phyloP scores from a whole-genome alignment of 2,113 vertebrate species.

The Hypomesus transpacificus region DNA sequence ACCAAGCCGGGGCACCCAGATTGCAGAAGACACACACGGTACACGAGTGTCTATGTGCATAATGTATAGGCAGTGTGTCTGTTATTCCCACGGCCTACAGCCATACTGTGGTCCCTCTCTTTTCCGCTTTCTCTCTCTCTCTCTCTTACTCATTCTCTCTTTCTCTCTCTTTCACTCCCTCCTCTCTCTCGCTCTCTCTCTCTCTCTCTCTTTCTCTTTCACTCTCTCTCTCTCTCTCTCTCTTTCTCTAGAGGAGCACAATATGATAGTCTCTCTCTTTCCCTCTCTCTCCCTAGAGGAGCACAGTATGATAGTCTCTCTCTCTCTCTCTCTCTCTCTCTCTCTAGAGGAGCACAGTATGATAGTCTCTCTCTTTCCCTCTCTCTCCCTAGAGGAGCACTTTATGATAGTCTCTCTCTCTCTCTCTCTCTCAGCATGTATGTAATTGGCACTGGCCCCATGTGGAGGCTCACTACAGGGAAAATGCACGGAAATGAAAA shows the following conservation, averaged over 20 bases:
- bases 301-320: too few species aligned
- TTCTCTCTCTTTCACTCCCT: constrained; percentile 10
- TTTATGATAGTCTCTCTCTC: not conserved
- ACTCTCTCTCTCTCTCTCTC: not conserved
- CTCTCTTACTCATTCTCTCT: constrained; percentile 14
- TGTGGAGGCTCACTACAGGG: constrained; percentile 50
- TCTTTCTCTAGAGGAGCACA: constrained; percentile 25
- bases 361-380: not conserved
- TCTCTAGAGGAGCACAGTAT: not conserved
- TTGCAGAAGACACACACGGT: too few species aligned
- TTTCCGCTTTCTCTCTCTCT: not conserved
- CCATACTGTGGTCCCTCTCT: not conserved
- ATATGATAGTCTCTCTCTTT: not conserved
- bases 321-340: not conserved
- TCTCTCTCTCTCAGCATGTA: constrained; percentile 18
- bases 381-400: constrained; percentile 29
- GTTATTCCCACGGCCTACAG: not conserved
- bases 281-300: not conserved
- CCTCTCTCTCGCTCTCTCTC: not conserved
- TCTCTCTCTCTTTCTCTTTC: not conserved
- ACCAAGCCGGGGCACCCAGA: too few species aligned
- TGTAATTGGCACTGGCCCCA: constrained; percentile 62
- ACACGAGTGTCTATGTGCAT: too few species aligned
- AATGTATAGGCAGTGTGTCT: not conserved
- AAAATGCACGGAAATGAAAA: constrained; percentile 51